Evolutionary conservation across 2,888 invertebrate species (phyloP), one percentile per base, ranked within the genome.

Genomic region (Aporophyla lueneburgensis): DNA sequence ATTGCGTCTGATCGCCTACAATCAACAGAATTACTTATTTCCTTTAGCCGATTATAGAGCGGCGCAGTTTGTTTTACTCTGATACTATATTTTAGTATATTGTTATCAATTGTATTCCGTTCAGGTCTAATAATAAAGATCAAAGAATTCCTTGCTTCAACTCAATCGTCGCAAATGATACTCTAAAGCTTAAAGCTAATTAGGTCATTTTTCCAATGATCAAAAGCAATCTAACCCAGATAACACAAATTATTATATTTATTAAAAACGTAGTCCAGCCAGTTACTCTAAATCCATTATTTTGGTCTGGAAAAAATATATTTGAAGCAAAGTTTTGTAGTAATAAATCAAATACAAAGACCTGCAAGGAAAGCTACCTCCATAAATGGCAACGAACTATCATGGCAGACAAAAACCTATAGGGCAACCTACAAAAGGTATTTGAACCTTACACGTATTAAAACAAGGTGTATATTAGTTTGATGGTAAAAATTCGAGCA

Each of bases 281-380:
- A 53, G 58, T 76, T 86, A 76, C 59, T 65, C 74, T 33, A 81
- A 67, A 83, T 88, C 81, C 84, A 83, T 86, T 83, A 80, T 71
- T 70, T 78, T 72, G 59, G n/a, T 19, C 12, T 7, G 12, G 19
- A 61, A 83, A 85, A 87, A 78, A 83, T 12, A 46, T 27, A 54
- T 65, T 74, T 79, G 67, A 63, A 78, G 58, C 76, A 74, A 63
- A 80, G 74, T 74, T 81, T 80, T 82, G 70, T 76, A 73, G 80
- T 71, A 81, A 90, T 93, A 92, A 91, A 92, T 92, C 92, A 92
- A 91, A 90, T 83, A 83, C 87, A 84, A 86, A 88, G 81, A 88
- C 83, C 73, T 74, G 85, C 93, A 93, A 93, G 93, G 92, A 93
- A 93, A 93, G 93, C 93, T 68, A 89, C 84, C 90, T 88, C 91